These are phyloP conservation scores for Centruroides vittatus DNA, from an alignment of 1,140 invertebrate species.

Conservation along the genomic window DNA sequence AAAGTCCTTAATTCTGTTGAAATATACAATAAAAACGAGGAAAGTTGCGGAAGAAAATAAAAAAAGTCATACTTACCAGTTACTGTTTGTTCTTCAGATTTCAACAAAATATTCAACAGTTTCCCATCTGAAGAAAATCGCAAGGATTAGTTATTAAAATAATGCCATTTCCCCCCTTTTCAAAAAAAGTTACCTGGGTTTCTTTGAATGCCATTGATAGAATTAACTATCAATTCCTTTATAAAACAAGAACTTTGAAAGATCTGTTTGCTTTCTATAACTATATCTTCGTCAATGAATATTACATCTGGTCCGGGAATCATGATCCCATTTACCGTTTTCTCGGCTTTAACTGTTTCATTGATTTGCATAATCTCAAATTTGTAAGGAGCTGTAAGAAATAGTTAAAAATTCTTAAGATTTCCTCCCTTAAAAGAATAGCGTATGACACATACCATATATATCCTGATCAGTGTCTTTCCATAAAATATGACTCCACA, in stretches of 20 bases:
- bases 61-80: constrained; percentile 2
- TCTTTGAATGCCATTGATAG: not conserved
- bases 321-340: constrained; percentile 7
- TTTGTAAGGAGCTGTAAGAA: too few relatives aligned
- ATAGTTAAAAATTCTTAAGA: too few relatives aligned
- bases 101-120: constrained; percentile 10
- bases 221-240: not conserved
- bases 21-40: not conserved
- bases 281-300: not conserved
- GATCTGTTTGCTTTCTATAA: not conserved
- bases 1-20: too few relatives aligned
- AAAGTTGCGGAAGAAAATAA: not conserved
- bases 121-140: not conserved
- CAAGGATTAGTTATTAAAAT: too few relatives aligned
- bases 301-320: constrained; percentile 9
- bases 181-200: not conserved
- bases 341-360: not conserved
- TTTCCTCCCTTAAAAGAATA: too few relatives aligned
- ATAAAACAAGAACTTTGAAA: not conserved
- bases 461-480: constrained; percentile 7
- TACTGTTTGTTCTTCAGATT: constrained; percentile 8
- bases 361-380: too few relatives aligned
- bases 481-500: constrained; percentile 14
- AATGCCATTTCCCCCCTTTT: too few relatives aligned
- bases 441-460: not conserved